Percentiles rank a stretch among this genome's conserved stretches.
phyloP scores from a whole-genome alignment of 2,888 invertebrate genomes.

The Plusia festucae region DNA sequence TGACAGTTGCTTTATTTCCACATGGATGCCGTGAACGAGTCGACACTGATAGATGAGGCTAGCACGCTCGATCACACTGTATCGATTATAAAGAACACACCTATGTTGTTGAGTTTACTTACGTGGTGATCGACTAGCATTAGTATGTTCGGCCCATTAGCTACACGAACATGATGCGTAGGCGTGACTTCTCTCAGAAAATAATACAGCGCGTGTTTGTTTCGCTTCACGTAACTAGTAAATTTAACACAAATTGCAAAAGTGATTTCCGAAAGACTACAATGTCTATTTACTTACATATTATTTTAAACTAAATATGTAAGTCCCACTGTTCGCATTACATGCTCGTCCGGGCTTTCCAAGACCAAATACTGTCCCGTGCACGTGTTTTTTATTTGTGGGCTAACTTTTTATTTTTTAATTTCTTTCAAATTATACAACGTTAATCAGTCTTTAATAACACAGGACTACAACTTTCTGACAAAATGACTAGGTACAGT shows the following conservation, averaged over 20 bases:
- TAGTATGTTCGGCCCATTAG: conserved; percentile 28
- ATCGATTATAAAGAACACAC: conserved; percentile 60
- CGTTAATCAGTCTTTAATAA: too few relatives aligned
- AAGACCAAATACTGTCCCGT: too few relatives aligned
- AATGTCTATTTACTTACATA: neutral
- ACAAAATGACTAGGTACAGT: too few relatives aligned
- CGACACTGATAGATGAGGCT: conserved; percentile 60
- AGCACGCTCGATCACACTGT: conserved; percentile 45
- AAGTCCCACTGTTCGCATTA: neutral
- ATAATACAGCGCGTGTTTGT: conserved; percentile 1
- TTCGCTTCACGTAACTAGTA: conserved; percentile 3
- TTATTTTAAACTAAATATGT: neutral
- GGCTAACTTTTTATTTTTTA: too few relatives aligned
- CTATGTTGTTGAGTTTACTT: conserved; percentile 62
- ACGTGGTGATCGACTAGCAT: conserved; percentile 37
- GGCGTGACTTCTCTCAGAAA: conserved; percentile 17
- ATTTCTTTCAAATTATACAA: too few relatives aligned
- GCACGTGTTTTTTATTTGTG: too few relatives aligned
- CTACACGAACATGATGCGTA: conserved; percentile 19
- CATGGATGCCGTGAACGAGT: conserved; percentile 45
- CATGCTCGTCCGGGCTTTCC: neutral
- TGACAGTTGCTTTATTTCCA: conserved; percentile 51
- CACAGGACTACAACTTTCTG: too few relatives aligned
- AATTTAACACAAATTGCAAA: conserved; percentile 19
- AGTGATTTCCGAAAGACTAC: conserved; percentile 15